Conservation (phyloP, 2,888 invertebrate species). For the Schizotus pectinicornis region DNA sequence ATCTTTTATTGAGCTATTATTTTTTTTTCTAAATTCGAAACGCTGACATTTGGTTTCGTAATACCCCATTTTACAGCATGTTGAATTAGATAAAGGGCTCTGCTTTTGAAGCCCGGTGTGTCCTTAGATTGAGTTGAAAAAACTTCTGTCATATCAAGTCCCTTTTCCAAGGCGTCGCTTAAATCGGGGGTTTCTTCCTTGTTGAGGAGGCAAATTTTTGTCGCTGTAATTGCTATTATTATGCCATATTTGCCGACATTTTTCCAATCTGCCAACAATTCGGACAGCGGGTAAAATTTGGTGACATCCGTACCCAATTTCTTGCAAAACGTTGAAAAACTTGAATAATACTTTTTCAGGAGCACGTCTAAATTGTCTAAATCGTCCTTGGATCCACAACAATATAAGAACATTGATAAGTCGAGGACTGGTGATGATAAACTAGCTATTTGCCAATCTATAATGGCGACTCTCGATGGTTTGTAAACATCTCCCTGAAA, state of each 20-base stretch:
- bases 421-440: conserved; percentile 3
- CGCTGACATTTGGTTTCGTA: no score
- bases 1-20: no score
- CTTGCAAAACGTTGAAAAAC: conserved; percentile 1
- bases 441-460: conserved; percentile 14
- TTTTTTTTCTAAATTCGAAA: no score
- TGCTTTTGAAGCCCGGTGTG: no score
- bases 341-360: conserved; percentile 4
- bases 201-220: neutral
- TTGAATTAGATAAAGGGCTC: no score
- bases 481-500: conserved; percentile 5
- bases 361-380: conserved; percentile 4
- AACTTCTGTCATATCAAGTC: no score
- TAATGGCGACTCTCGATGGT: neutral
- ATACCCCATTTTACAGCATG: no score
- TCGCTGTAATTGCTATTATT: neutral
- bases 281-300: neutral
- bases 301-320: conserved; percentile 2
- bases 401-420: conserved; percentile 6
- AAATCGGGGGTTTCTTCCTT: neutral
- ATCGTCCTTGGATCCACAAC: conserved; percentile 2
- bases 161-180: no score
- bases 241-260: neutral
- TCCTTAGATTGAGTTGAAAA: no score
- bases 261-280: conserved; percentile 5